Conservation (phyloP, 1,140 invertebrate genomes). For the Mizuhopecten yessoensis region DNA sequence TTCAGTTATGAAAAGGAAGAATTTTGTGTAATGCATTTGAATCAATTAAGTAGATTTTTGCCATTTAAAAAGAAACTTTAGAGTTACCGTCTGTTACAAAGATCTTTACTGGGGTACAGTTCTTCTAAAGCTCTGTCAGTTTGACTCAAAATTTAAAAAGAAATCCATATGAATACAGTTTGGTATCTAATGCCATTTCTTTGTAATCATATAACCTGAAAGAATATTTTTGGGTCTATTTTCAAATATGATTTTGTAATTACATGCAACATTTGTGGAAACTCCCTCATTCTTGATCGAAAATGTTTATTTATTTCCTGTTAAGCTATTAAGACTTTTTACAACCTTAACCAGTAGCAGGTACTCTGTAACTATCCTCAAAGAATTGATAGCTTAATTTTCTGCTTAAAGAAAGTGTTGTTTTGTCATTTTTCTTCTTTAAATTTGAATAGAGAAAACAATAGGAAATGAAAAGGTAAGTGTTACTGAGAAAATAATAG, state of each 20-base stretch:
- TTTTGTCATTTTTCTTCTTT: neutral
- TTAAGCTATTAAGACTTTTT: no score
- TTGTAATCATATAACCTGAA: no score
- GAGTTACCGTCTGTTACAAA: neutral
- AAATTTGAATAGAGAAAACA: no score
- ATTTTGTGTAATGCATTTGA: slow-evolving; percentile 20
- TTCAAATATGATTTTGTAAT: no score
- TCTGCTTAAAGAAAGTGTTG: neutral
- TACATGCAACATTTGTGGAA: no score
- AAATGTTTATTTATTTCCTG: no score
- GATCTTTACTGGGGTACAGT: neutral
- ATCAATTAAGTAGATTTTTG: neutral
- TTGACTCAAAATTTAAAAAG: neutral
- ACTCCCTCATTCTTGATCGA: no score
- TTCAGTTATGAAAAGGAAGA: neutral
- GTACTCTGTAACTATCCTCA: neutral
- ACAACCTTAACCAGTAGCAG: no score
- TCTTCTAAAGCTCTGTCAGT: neutral
- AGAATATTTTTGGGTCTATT: no score
- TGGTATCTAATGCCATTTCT: no score
- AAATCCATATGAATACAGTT: no score
- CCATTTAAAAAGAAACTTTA: slow-evolving; percentile 20
- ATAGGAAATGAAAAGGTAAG: neutral
- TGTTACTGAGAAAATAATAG: neutral
- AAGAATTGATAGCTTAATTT: neutral